These are phyloP conservation scores for Dendrocopos noguchii DNA, from an alignment of 2,113 vertebrate genomes.

Conservation along the genomic window DNA sequence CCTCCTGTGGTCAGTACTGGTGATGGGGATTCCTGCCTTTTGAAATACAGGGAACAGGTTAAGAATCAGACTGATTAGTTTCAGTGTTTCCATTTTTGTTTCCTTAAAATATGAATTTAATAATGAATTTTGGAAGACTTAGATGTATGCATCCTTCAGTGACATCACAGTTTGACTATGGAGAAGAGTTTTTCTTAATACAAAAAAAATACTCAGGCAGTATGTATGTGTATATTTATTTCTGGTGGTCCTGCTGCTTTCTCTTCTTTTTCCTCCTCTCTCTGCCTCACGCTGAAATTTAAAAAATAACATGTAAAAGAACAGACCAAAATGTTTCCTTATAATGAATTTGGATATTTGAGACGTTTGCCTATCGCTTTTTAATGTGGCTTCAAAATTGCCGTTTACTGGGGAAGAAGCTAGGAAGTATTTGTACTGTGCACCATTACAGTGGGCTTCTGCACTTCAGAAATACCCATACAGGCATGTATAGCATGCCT, in stretches of 20 bases:
- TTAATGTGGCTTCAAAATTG: neutral
- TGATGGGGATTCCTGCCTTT: neutral
- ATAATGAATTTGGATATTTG: neutral
- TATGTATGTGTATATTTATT: neutral
- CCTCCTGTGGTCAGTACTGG: neutral
- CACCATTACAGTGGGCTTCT: neutral
- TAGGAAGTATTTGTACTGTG: neutral
- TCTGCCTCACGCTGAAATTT: neutral
- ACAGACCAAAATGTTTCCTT: neutral
- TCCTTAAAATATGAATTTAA: constrained; percentile 7
- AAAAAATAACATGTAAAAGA: neutral
- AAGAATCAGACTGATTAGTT: neutral
- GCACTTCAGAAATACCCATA: neutral
- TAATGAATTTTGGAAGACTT: neutral
- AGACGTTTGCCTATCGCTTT: neutral
- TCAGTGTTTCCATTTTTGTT: neutral
- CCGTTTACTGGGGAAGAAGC: neutral
- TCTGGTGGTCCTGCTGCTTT: neutral
- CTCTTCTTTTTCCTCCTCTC: neutral
- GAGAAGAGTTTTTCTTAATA: neutral
- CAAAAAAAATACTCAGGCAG: neutral
- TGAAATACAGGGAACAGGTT: neutral
- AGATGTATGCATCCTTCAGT: neutral
- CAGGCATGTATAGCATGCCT: constrained; percentile 16
- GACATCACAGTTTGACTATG: neutral